A percentile compares a stretch with the other conserved stretches of the same genome.
These are phyloP conservation scores for Pan troglodytes DNA, from an alignment of 2,113 vertebrate species.

Conservation along the genomic window DNA sequence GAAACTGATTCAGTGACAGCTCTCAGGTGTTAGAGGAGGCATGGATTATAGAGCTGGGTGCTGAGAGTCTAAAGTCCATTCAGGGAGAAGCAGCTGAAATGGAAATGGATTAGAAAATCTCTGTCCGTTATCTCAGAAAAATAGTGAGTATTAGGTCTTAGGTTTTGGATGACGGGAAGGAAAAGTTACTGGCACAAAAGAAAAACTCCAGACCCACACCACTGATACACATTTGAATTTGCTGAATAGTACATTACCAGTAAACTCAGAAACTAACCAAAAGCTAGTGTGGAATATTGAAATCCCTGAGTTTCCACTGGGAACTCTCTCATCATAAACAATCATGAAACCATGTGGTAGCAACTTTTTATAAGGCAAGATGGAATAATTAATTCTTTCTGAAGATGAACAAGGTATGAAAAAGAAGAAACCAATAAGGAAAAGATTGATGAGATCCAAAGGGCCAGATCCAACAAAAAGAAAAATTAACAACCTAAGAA, in stretches of 20 bases:
- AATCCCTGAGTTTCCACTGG: neutral
- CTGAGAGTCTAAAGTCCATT: neutral
- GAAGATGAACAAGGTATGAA: neutral
- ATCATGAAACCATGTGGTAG: neutral
- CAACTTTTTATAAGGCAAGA: neutral
- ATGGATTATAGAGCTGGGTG: neutral
- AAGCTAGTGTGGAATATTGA: neutral
- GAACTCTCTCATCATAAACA: neutral
- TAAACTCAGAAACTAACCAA: conserved; percentile 39
- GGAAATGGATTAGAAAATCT: neutral
- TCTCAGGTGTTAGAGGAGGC: neutral
- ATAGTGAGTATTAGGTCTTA: neutral
- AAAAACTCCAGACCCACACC: neutral
- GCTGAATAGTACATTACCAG: neutral
- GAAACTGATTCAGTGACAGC: neutral
- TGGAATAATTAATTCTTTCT: neutral
- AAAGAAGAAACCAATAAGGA: neutral
- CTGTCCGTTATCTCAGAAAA: neutral
- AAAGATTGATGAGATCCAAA: neutral
- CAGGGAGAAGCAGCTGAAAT: neutral
- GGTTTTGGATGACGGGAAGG: neutral
- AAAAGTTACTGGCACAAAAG: neutral
- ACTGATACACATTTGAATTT: neutral
- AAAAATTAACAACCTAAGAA: neutral
- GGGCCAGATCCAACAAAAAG: neutral